These are phyloP conservation scores for Orthosia gothica DNA, from an alignment of 2,888 invertebrate species.

Conservation along the genomic window DNA sequence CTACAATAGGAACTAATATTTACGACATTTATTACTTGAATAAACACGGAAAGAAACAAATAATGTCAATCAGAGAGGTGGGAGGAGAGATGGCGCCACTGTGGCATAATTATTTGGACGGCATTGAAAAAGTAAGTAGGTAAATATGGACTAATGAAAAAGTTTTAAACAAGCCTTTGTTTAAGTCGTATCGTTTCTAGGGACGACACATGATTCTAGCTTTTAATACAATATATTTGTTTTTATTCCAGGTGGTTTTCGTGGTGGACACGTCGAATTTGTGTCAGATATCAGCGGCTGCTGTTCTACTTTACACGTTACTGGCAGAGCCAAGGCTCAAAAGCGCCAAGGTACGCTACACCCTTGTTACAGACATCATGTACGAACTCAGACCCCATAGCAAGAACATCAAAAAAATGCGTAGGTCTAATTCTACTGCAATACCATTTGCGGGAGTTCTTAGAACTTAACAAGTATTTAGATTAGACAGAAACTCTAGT, in stretches of 20 bases:
- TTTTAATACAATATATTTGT: background rate
- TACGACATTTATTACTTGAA: conserved; percentile 92
- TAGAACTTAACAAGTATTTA: no score
- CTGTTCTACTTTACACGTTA: conserved; percentile 95
- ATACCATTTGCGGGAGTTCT: no score
- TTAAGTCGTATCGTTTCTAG: no score
- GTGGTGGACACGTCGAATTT: conserved; percentile 96
- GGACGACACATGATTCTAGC: background rate
- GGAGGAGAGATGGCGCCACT: conserved; percentile 96
- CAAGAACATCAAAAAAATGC: background rate
- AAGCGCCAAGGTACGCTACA: conserved; percentile 91
- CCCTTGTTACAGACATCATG: no score
- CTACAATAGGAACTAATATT: conserved; percentile 95
- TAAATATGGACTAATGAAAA: no score
- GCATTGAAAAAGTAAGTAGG: conserved; percentile 89
- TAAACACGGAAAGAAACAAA: conserved; percentile 89
- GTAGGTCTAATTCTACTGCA: no score
- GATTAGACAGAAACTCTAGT: no score
- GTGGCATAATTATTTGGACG: conserved; percentile 95
- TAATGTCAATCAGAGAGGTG: conserved; percentile 93
- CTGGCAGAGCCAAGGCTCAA: conserved; percentile 94
- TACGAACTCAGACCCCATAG: background rate
- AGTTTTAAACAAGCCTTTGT: no score
- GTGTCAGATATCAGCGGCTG: conserved; percentile 96
- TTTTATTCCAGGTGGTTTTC: conserved; percentile 92